Evolutionary conservation across 1,140 invertebrate species (phyloP), one percentile per base, ranked within the genome.

Genomic region (Drosophila nigrodunni): DNA sequence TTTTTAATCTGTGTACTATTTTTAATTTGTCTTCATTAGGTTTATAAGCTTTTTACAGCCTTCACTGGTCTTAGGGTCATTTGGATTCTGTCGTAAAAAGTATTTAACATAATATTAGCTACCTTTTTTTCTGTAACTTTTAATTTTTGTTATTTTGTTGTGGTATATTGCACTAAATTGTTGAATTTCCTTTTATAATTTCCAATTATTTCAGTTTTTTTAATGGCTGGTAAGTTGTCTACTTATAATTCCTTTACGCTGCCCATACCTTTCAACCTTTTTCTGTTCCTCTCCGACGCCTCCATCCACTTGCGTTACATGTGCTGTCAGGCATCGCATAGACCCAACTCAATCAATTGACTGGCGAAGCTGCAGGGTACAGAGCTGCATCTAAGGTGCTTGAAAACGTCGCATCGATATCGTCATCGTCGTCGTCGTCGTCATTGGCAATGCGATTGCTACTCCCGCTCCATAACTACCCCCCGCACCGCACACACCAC

Each of bases 291-390:
- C n/a, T 18, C 49, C 21, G 61, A 47, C 39, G 69, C 13, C 69
- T 66, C 44, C 61, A 50, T 66, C 57, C 65, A 57, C 49, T 55
- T 41, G 57, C 55, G 62, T 71, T 80, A 70, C 68, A 87, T 82
- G 61, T 76, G 67, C 76, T 82, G 83, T 86, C 82, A 79, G 65
- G 78, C 73, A 70, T 59, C 52, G 79, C 72, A 70, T 86, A 87
- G 65, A 88, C 79, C 83, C 82, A 77, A 78, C 83, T 86, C 79
- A 86, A 88, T 86, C 82, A 86, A 77, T 70, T 73, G 68, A 62
- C 67, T 73, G 71, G 57, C 70, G 52, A n/a, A 82, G 81, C 75
- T 71, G 79, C 78, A 65, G 77, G 75, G 52, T 69, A 41, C 70
- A 62, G 57, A 62, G 66, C 64, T 73, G 86, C 79, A 80, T 88